These are phyloP conservation scores for Aphis gossypii DNA, from an alignment of 1,140 invertebrate species.

Conservation along the genomic window DNA sequence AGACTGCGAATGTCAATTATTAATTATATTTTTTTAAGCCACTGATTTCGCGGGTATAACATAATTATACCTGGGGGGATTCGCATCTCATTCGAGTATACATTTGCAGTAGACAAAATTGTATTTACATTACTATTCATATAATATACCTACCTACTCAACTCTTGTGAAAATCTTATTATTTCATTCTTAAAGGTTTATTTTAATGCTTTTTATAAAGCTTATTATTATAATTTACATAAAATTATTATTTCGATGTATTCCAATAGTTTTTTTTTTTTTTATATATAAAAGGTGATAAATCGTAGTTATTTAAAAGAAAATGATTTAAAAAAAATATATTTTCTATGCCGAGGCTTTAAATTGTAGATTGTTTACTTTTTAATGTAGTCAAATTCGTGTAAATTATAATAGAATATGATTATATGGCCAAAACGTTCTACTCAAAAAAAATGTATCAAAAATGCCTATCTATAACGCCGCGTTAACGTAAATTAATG, in stretches of 20 bases:
- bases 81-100: neutral
- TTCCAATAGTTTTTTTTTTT: neutral
- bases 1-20: constrained; percentile 25
- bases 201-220: neutral
- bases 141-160: neutral
- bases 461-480: neutral
- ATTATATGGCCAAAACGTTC: neutral
- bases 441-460: neutral
- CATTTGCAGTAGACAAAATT: neutral
- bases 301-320: too few species aligned
- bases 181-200: neutral
- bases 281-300: too few species aligned
- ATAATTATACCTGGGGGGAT: neutral
- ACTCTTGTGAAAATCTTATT: neutral
- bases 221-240: neutral
- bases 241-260: neutral
- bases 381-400: too few species aligned
- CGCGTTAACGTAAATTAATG: neutral
- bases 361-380: too few species aligned
- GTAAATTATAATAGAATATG: too few species aligned
- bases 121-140: neutral
- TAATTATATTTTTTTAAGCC: constrained; percentile 45
- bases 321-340: too few species aligned
- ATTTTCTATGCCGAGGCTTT: too few species aligned
- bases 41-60: neutral